phyloP scores from a whole-genome alignment of 2,113 vertebrate species.

The Microcebus tavaratra region DNA sequence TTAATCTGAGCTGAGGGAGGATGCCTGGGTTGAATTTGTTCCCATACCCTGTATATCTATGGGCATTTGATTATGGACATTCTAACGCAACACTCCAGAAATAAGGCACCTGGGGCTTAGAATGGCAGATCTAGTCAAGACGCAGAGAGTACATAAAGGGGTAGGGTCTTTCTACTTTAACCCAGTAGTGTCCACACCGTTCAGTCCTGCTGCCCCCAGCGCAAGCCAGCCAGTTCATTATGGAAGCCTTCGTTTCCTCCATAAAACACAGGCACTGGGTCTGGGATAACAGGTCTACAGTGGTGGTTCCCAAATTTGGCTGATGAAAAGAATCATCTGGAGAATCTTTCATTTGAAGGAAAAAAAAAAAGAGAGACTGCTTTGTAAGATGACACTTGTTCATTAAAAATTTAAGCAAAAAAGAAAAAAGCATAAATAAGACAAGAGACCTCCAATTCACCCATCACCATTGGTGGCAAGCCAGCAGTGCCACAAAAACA shows the following conservation, averaged over 20 bases:
- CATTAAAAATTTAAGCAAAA: background rate
- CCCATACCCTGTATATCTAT: accelerated
- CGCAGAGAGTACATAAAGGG: background rate
- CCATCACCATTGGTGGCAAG: background rate
- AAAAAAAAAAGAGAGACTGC: background rate
- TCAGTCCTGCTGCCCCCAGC: background rate
- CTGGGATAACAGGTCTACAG: background rate
- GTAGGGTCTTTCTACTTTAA: background rate
- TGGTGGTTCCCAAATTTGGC: background rate
- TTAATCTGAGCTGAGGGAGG: background rate
- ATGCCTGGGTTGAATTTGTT: background rate
- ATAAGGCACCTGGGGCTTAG: background rate
- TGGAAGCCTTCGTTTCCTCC: background rate
- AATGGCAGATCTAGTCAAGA: background rate
- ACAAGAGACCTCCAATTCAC: background rate
- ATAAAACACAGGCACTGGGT: background rate
- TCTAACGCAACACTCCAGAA: background rate
- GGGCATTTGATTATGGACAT: background rate
- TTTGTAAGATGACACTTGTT: background rate
- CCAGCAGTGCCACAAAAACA: background rate
- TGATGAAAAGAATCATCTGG: background rate
- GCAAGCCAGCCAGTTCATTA: background rate
- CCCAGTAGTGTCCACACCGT: background rate
- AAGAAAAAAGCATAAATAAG: background rate
- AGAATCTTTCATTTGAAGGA: background rate